Evolutionary conservation across 2,797 vertebrate species (phyloP).

Genomic region (Falco berigora): DNA sequence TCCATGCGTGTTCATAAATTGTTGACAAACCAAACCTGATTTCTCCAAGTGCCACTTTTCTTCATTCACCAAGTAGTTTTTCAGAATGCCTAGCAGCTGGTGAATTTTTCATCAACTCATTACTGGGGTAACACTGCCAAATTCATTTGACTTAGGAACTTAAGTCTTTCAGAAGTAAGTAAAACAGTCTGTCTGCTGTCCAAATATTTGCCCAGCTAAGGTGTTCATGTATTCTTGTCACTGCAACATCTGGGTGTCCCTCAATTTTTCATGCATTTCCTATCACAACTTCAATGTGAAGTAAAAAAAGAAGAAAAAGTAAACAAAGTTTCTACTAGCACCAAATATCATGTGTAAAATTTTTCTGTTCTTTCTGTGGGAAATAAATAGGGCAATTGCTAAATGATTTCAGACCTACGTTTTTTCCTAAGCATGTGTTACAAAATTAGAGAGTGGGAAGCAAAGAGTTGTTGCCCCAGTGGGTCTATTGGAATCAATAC

Average conservation of each 20-base stretch:
- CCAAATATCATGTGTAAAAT: not conserved
- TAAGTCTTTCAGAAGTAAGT: not conserved
- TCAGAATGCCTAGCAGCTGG: not conserved
- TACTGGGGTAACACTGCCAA: not conserved
- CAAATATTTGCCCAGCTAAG: not conserved
- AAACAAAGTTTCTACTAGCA: not conserved
- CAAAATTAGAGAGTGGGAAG: not conserved
- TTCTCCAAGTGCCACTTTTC: not conserved
- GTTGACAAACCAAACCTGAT: not conserved
- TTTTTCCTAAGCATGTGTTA: not conserved
- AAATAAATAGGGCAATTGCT: not conserved
- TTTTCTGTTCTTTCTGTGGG: not conserved
- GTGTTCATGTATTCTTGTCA: not conserved
- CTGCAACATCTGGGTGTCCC: too few species aligned
- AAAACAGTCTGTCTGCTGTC: not conserved
- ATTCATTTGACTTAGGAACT: not conserved
- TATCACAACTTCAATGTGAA: not conserved
- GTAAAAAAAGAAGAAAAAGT: not conserved
- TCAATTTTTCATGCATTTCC: not conserved
- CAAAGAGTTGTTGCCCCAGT: not conserved
- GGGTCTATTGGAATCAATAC: not conserved
- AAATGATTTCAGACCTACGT: not conserved
- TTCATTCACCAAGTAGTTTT: not conserved
- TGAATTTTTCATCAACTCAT: not conserved
- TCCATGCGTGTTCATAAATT: not conserved